Conservation (phyloP, 2,113 vertebrate species). For the Tetraodon nigroviridis region DNA sequence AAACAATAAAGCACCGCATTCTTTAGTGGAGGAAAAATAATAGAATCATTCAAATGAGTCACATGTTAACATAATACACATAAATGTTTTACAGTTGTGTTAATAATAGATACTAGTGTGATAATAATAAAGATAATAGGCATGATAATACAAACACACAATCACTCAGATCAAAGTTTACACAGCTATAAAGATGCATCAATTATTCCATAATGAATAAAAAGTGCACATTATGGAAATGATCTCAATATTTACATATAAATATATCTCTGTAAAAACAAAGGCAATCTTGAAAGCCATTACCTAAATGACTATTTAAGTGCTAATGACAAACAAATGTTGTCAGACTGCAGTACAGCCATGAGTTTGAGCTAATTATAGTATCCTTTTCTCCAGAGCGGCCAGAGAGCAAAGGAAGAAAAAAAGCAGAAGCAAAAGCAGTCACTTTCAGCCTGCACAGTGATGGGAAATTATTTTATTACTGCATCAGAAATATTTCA, state of each 20-base stretch:
- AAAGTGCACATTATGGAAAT: constrained; percentile 72
- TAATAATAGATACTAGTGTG: constrained; percentile 70
- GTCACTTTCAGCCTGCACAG: constrained; percentile 44
- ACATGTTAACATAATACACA: constrained; percentile 66
- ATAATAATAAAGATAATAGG: constrained; percentile 63
- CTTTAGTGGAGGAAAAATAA: constrained; percentile 31
- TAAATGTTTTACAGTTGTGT: constrained; percentile 68
- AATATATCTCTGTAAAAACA: constrained; percentile 63
- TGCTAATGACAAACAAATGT: constrained; percentile 69
- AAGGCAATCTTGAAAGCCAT: constrained; percentile 68
- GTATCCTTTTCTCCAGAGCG: constrained; percentile 29
- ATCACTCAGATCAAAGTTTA: constrained; percentile 65
- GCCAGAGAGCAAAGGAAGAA: constrained; percentile 9
- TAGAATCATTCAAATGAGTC: constrained; percentile 53
- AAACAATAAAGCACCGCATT: neutral
- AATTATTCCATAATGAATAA: constrained; percentile 68
- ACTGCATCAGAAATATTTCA: constrained; percentile 56
- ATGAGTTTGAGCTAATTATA: constrained; percentile 67
- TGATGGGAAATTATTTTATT: constrained; percentile 60
- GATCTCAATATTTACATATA: constrained; percentile 70
- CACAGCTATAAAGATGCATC: constrained; percentile 66
- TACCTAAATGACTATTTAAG: constrained; percentile 70
- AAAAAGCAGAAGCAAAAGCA: constrained; percentile 21
- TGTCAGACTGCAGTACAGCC: constrained; percentile 43
- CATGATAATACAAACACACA: constrained; percentile 62